Evolutionary conservation across 1,140 invertebrate species (phyloP).

Genomic region (Teleogryllus occipitalis): DNA sequence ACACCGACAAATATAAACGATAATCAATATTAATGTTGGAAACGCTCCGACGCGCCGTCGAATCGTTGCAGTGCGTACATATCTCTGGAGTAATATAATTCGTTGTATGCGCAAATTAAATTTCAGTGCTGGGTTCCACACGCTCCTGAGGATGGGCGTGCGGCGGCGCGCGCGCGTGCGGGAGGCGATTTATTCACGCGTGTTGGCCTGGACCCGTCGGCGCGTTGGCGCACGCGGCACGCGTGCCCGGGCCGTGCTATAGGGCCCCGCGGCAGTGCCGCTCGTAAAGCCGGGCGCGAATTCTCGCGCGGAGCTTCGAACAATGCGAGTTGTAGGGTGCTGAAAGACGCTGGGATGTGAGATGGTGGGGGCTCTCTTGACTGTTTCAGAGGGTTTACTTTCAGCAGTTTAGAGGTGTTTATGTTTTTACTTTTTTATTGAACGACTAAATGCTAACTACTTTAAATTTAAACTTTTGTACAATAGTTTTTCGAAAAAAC

Average conservation of each 20-base stretch:
- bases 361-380: too few species aligned
- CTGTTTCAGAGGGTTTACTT: too few species aligned
- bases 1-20: neutral
- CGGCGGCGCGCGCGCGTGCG: too few species aligned
- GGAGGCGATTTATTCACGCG: neutral
- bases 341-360: too few species aligned
- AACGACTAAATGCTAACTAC: too few species aligned
- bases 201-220: too few species aligned
- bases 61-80: neutral
- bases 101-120: constrained; percentile 1
- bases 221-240: neutral
- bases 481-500: too few species aligned
- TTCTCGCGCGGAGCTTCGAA: neutral
- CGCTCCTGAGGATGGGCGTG: neutral
- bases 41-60: neutral
- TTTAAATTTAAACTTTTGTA: too few species aligned
- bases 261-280: neutral
- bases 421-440: too few species aligned
- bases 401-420: too few species aligned
- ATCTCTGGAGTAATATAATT: neutral
- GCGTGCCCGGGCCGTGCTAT: too few species aligned
- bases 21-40: neutral
- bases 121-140: neutral
- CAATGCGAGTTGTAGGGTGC: too few species aligned
- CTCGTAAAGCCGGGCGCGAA: neutral